A percentile compares a stretch with the other conserved stretches of the same genome.
Conservation (phyloP, 2,888 invertebrate species). For the Netelia fuscicornis region DNA sequence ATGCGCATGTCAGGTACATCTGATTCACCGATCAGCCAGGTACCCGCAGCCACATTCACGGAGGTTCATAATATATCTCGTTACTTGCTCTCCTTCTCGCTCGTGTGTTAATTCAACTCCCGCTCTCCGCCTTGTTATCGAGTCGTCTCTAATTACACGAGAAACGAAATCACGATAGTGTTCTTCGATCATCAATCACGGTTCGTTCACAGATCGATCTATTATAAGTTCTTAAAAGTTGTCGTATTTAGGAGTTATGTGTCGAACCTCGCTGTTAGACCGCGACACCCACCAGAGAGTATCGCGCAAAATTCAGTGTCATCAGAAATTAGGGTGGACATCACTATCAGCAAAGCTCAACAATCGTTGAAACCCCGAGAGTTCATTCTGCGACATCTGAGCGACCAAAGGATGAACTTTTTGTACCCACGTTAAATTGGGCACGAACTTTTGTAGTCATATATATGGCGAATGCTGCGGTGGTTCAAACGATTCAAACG, state of each 20-base stretch:
- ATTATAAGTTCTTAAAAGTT: not conserved
- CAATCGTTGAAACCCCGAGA: too few relatives aligned
- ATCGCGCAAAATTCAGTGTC: slow-evolving; percentile 5
- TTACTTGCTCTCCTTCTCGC: slow-evolving; percentile 20
- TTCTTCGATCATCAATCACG: not conserved
- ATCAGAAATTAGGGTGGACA: too few relatives aligned
- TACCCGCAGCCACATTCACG: too few relatives aligned
- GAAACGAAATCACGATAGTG: slow-evolving; percentile 51
- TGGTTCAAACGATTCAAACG: too few relatives aligned
- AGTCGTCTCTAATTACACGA: slow-evolving; percentile 36
- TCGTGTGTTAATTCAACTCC: slow-evolving; percentile 18
- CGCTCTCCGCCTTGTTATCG: slow-evolving; percentile 21
- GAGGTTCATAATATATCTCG: not conserved
- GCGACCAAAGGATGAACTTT: too few relatives aligned
- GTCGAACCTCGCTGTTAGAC: slow-evolving; percentile 21
- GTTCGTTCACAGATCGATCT: not conserved
- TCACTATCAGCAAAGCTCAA: too few relatives aligned
- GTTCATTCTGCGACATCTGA: too few relatives aligned
- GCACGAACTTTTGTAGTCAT: too few relatives aligned
- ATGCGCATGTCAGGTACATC: too few relatives aligned
- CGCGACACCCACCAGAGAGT: not conserved
- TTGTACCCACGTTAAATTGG: too few relatives aligned
- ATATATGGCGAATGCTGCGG: too few relatives aligned
- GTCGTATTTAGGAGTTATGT: slow-evolving; percentile 52
- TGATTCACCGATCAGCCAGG: too few relatives aligned